phyloP scores from a whole-genome alignment of 2,113 vertebrate species.

The Vimba vimba region DNA sequence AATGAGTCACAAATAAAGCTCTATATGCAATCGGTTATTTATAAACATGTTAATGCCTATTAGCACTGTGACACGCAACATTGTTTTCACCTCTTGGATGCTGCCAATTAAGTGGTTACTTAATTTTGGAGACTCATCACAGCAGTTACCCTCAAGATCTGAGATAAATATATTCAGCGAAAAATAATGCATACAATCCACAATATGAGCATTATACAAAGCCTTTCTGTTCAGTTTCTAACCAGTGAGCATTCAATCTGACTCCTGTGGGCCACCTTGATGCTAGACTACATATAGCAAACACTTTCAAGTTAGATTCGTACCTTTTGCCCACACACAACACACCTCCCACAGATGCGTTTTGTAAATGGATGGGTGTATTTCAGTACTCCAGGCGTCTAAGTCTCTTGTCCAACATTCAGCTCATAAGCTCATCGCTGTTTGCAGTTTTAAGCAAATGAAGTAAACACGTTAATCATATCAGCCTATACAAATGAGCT shows the following conservation, averaged over 20 bases:
- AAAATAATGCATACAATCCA: background rate
- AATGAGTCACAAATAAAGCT: conserved; percentile 35
- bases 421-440: conserved; percentile 16
- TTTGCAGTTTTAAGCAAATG: conserved; percentile 34
- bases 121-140: conserved; percentile 31
- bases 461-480: conserved; percentile 42
- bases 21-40: conserved; percentile 39
- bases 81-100: conserved; percentile 43
- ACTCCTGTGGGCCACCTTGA: conserved; percentile 15
- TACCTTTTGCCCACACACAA: conserved; percentile 45
- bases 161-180: conserved; percentile 22
- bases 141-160: conserved; percentile 11
- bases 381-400: conserved; percentile 11
- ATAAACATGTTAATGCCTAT: conserved; percentile 37
- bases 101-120: conserved; percentile 39
- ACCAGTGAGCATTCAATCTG: background rate
- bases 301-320: conserved; percentile 32
- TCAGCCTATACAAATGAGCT: conserved; percentile 31
- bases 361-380: conserved; percentile 33
- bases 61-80: conserved; percentile 32
- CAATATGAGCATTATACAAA: background rate
- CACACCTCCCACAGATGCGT: conserved; percentile 48
- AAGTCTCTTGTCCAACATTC: conserved; percentile 42
- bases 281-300: conserved; percentile 28
- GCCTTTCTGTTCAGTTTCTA: conserved; percentile 8